Base-by-base conservation (phyloP, 2,888 invertebrate species). In the Pasiphila rectangulata region DNA sequence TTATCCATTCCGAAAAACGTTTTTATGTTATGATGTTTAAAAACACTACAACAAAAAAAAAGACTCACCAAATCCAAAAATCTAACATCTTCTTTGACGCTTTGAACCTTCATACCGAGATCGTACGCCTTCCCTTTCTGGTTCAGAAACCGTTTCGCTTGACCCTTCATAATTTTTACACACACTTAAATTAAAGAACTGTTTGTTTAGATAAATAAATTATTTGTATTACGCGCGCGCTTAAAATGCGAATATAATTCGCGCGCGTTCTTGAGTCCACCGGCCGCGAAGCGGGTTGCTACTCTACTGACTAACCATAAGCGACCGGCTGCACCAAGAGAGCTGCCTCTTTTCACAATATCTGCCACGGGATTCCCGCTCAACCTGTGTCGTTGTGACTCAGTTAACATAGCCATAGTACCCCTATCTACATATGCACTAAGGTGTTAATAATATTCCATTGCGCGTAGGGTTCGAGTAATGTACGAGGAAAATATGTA, bases 51-150 rank as follows among this genome's bases (percentile, higher is more conserved):
- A 3, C 13, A 6, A 32, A 19, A 32, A 17, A 29, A 9, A 61
- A 15, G 6, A 36, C 69, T 63, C 37, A 70, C 71, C 58, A 72
- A 44, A 42, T 59, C 63, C n/a, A 70, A 54, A 51, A 69, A 71
- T 53, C 72, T 67, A 15, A 70, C 46, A 17, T 50, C 51, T 1
- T 57, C 57, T 15, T 59, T 41, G 0, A 46, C 44, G 13, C 55
- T 48, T 17, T 61, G 59, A 2, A 39, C 46, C n/a, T 54, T 43
- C 3, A 46, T 35, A 5, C 54, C 58, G 24, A 61, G 51, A 4
- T 63, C 59, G 43, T 70, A 70, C 21, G 65, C 61, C 40, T 69
- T 61, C 43, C 72, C 70, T 27, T 61, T 60, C n/a, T 72, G 72
- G 60, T 58, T 63, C 47, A 72, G 58, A 47, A 72, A 72, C 4